Evolutionary conservation across 2,888 invertebrate species (phyloP).

Genomic region (Hirtodrosophila confusa): DNA sequence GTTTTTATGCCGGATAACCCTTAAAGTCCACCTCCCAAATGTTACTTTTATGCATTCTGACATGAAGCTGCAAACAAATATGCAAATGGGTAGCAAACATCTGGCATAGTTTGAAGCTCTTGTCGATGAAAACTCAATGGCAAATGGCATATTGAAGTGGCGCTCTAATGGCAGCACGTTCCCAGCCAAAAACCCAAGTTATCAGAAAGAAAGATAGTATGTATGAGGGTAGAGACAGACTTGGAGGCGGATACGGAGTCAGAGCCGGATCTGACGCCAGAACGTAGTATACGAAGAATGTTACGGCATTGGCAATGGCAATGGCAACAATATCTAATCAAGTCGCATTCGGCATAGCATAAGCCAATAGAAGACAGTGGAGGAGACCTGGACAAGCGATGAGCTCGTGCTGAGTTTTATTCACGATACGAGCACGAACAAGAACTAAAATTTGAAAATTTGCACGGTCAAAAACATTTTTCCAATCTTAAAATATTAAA

Average conservation of each 20-base stretch:
- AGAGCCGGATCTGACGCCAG: neutral
- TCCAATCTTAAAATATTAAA: no score
- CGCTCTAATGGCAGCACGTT: conserved; percentile 72
- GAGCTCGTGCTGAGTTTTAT: no score
- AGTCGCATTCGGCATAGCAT: conserved; percentile 53
- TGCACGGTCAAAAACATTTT: no score
- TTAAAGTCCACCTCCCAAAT: conserved; percentile 14
- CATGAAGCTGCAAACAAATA: conserved; percentile 72
- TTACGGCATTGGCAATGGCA: conserved; percentile 21
- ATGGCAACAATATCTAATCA: conserved; percentile 73
- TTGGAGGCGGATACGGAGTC: neutral
- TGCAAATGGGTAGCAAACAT: conserved; percentile 69
- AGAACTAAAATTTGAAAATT: no score
- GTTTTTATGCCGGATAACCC: conserved; percentile 39
- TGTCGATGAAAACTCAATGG: conserved; percentile 76
- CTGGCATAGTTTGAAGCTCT: conserved; percentile 60
- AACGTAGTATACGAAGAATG: conserved; percentile 17
- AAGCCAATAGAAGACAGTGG: conserved; percentile 5
- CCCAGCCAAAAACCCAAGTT: conserved; percentile 16
- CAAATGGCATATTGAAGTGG: conserved; percentile 73
- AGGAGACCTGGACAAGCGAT: neutral
- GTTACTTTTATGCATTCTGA: conserved; percentile 57
- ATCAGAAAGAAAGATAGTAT: neutral
- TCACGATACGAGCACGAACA: no score
- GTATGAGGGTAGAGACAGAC: neutral